Evolutionary conservation across 2,113 vertebrate genomes (phyloP), one percentile per base, ranked within the genome.

Genomic region (Bostrychus sinensis): DNA sequence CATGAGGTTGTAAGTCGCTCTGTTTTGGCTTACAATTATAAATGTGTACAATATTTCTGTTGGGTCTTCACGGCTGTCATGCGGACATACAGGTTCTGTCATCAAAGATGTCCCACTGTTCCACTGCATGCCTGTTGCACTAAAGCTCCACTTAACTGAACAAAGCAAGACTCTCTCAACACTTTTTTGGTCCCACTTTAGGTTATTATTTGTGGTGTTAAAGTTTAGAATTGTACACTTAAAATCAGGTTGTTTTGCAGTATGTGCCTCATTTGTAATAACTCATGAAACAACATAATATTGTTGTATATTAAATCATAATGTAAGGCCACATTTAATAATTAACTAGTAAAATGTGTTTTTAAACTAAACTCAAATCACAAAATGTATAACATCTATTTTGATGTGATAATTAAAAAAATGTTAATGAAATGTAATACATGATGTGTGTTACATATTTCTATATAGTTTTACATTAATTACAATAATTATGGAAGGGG

Each of bases 1-100:
- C n/a, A 66, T 48, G 70, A 82, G 80, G 38, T 83, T 46, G 50
- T 79, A 25, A 36, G 50, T 72, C 73, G 61, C 78, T 75, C 68
- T 73, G 85, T 85, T 54, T 79, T 81, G 63, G 83, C 80, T 83
- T 78, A 68, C 78, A 74, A 63, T 63, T 70, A 80, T 90, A 70
- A 77, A 79, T 77, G 80, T 75, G 60, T 80, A 63, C 80, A 38
- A 57, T 69, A 71, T 86, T 77, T 88, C 70, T 75, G 77, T 83
- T 80, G 60, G 23, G 74, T 87, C 70, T 63, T 58, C 67, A 14
- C 5, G 46, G 74, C 72, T 62, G 56, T 11, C 0, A 76, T 53
- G n/a, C 0, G 10, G 50, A 16, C 11, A 59, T 37, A 23, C 70
- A 62, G 46, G 60, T 43, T 53, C n/a, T 54, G 42, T 64, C 66